Percentiles rank a stretch among this genome's conserved stretches.
Evolutionary conservation across 64 coral and sea anemone species (phyloP).

Genomic region (Exaiptasia diaphana): DNA sequence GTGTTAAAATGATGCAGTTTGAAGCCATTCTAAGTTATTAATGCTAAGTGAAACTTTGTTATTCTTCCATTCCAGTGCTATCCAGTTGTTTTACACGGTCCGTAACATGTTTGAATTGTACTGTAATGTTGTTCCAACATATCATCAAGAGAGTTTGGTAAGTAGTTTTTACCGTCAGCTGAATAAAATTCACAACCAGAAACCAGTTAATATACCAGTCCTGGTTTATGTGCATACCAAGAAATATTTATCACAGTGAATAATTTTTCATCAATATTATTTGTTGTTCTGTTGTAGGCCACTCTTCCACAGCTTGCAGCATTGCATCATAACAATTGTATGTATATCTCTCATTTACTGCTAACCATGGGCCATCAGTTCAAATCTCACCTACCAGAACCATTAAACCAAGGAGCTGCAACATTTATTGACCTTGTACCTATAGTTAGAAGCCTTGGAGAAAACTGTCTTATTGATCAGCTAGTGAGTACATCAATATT

Average conservation of each 20-base stretch:
- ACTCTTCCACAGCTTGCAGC: conserved; percentile 82
- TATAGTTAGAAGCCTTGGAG: conserved; percentile 79
- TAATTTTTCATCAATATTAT: not conserved
- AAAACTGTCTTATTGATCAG: conserved; percentile 95
- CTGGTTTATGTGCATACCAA: not conserved
- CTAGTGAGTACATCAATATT: conserved; percentile 44
- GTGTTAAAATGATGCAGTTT: not conserved
- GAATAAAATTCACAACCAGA: too few relatives aligned
- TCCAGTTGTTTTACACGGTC: conserved; percentile 93
- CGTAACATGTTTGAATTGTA: conserved; percentile 94
- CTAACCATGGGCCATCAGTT: conserved; percentile 94
- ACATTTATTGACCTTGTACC: conserved; percentile 94
- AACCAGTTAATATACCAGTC: too few relatives aligned
- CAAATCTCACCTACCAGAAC: conserved; percentile 78
- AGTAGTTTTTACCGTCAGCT: not conserved
- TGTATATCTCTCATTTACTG: conserved; percentile 92
- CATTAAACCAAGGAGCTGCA: conserved; percentile 73
- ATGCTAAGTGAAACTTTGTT: not conserved
- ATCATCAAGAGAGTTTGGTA: conserved; percentile 88
- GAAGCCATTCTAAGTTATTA: not conserved
- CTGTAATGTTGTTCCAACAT: conserved; percentile 85
- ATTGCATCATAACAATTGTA: conserved; percentile 96
- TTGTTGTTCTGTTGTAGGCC: conserved; percentile 2
- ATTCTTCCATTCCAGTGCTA: conserved; percentile 51
- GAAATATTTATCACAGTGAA: not conserved